A percentile compares a stretch with the other conserved stretches of the same genome.
phyloP scores from a whole-genome alignment of 2,888 invertebrate genomes.

The Zelleria hepariella region DNA sequence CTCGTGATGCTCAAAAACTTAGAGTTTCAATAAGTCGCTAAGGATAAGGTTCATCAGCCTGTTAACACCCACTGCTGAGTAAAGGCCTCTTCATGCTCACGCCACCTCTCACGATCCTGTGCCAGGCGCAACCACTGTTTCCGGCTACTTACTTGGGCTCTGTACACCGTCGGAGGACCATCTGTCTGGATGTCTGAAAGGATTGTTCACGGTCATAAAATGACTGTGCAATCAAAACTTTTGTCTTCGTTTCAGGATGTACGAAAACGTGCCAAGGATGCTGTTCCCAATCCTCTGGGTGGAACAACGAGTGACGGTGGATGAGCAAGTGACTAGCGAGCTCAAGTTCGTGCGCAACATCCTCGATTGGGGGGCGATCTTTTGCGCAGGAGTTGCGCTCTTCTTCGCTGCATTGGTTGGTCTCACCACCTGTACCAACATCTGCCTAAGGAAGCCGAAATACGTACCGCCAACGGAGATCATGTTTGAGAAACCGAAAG shows the following conservation, averaged over 20 bases:
- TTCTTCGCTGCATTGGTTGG: slow-evolving; percentile 62
- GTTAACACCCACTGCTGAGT: too few relatives aligned
- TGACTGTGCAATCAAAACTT: too few relatives aligned
- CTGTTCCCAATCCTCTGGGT: slow-evolving; percentile 87
- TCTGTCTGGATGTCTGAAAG: too few relatives aligned
- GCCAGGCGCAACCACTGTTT: too few relatives aligned
- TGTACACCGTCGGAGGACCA: too few relatives aligned
- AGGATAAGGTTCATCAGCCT: too few relatives aligned
- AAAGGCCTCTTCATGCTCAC: too few relatives aligned
- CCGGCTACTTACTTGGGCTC: too few relatives aligned
- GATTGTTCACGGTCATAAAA: too few relatives aligned
- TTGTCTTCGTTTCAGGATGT: slow-evolving; percentile 75
- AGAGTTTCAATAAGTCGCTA: too few relatives aligned
- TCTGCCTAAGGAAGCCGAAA: slow-evolving; percentile 28
- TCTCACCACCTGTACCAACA: slow-evolving; percentile 32
- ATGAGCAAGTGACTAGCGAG: slow-evolving; percentile 67
- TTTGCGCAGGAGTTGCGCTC: slow-evolving; percentile 57
- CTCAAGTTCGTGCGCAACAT: slow-evolving; percentile 51
- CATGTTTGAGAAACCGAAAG: slow-evolving; percentile 32
- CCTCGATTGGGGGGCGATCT: slow-evolving; percentile 50
- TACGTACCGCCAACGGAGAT: slow-evolving; percentile 31
- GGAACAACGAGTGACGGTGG: slow-evolving; percentile 76
- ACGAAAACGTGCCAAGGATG: slow-evolving; percentile 75
- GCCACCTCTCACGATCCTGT: too few relatives aligned
- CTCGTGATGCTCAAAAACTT: too few relatives aligned